A percentile compares a stretch with the other conserved stretches of the same genome.
These are phyloP conservation scores for Diaphora mendica DNA, from an alignment of 2,888 invertebrate genomes.

Conservation along the genomic window DNA sequence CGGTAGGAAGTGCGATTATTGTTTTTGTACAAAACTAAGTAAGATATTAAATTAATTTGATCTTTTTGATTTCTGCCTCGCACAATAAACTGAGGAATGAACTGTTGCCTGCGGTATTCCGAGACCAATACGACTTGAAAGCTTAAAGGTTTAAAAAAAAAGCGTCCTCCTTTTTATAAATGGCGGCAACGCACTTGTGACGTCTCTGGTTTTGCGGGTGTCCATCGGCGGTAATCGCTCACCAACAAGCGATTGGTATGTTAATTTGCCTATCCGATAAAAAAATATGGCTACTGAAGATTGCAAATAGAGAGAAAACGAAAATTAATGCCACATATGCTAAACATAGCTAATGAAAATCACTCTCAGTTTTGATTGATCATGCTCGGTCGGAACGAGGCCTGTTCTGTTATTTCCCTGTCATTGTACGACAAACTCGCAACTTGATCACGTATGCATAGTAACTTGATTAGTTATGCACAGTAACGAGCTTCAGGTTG, in stretches of 20 bases:
- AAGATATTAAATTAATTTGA: background rate
- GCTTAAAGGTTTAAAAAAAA: too few relatives aligned
- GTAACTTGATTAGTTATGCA: conserved; percentile 20
- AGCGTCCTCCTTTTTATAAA: too few relatives aligned
- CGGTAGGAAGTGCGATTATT: background rate
- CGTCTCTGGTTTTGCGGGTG: too few relatives aligned
- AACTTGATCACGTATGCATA: conserved; percentile 20
- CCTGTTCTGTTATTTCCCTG: conserved; percentile 1
- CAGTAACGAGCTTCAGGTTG: conserved; percentile 14
- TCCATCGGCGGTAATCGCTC: too few relatives aligned
- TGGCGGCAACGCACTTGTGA: too few relatives aligned
- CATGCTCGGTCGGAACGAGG: background rate
- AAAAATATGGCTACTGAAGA: too few relatives aligned
- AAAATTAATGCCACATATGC: conserved; percentile 1
- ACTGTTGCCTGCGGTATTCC: too few relatives aligned
- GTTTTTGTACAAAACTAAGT: conserved; percentile 22
- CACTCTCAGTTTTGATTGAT: conserved; percentile 5
- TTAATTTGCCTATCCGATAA: too few relatives aligned
- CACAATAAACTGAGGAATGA: too few relatives aligned
- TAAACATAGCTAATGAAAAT: background rate
- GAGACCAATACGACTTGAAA: too few relatives aligned
- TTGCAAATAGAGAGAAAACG: background rate
- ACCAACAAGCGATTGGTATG: too few relatives aligned
- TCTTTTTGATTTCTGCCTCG: too few relatives aligned
- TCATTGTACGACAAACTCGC: conserved; percentile 7